Percentiles rank a stretch among this genome's conserved stretches.
phyloP scores from a whole-genome alignment of 2,888 invertebrate species.

The Platycnemis pennipes region DNA sequence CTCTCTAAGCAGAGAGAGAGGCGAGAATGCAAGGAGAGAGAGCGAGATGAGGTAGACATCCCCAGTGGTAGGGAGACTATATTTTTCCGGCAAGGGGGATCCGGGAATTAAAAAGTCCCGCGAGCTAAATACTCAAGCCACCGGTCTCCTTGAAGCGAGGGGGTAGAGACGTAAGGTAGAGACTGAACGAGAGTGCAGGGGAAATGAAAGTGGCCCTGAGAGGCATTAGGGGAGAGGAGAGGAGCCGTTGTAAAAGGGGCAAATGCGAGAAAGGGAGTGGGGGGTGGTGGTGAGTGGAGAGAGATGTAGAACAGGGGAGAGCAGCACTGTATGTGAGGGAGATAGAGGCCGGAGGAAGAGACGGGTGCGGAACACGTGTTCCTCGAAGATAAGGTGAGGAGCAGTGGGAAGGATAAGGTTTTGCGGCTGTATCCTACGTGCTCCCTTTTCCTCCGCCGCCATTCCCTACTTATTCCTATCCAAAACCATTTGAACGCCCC shows the following conservation, averaged over 20 bases:
- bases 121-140: not conserved
- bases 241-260: not conserved
- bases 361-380: not conserved
- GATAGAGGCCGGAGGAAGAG: not conserved
- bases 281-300: not conserved
- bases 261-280: too few relatives aligned
- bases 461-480: slow-evolving; percentile 26
- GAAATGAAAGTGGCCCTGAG: not conserved
- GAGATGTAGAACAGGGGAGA: not conserved
- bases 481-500: not conserved
- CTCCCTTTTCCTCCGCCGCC: not conserved
- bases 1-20: not conserved
- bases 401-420: not conserved
- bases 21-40: not conserved
- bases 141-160: too few relatives aligned
- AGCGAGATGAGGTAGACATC: not conserved
- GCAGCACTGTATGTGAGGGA: not conserved
- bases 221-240: not conserved
- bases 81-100: not conserved
- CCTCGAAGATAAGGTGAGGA: slow-evolving; percentile 13
- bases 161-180: too few relatives aligned
- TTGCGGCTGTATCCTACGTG: not conserved
- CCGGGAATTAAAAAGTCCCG: not conserved
- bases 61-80: not conserved
- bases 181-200: not conserved